These are phyloP conservation scores for Monarcha castaneiventris DNA, from an alignment of 2,113 vertebrate genomes.

Conservation along the genomic window DNA sequence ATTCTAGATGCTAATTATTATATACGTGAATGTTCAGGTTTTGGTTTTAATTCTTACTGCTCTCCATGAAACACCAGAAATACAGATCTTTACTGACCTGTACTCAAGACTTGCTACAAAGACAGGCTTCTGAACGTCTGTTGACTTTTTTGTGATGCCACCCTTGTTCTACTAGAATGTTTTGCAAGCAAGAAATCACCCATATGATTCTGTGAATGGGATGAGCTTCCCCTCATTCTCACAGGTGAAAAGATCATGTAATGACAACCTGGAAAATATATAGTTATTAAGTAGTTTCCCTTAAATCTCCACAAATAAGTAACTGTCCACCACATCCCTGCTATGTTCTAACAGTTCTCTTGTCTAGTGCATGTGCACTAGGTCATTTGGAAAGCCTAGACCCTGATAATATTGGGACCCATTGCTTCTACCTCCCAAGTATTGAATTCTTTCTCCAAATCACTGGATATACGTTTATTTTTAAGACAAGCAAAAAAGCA, in stretches of 20 bases:
- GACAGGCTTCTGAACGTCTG: not conserved
- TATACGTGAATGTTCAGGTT: not conserved
- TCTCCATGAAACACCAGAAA: not conserved
- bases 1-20: not conserved
- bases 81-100: not conserved
- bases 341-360: not conserved
- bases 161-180: not conserved
- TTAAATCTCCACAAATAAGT: not conserved
- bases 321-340: not conserved
- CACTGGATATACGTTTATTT: not conserved
- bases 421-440: not conserved
- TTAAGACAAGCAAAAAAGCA: not conserved
- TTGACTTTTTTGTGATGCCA: not conserved
- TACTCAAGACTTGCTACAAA: not conserved
- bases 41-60: not conserved
- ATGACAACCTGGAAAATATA: not conserved
- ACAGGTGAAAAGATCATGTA: not conserved
- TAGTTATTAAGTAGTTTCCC: not conserved
- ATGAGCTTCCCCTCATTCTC: not conserved
- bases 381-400: not conserved
- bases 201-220: not conserved
- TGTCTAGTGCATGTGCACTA: fast-evolving
- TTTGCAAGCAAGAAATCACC: not conserved
- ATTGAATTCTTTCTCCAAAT: not conserved
- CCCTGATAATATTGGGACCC: not conserved